Percentiles rank a stretch among this genome's conserved stretches.
phyloP scores from a whole-genome alignment of 2,888 invertebrate genomes.

The Coleophora flavipennella region DNA sequence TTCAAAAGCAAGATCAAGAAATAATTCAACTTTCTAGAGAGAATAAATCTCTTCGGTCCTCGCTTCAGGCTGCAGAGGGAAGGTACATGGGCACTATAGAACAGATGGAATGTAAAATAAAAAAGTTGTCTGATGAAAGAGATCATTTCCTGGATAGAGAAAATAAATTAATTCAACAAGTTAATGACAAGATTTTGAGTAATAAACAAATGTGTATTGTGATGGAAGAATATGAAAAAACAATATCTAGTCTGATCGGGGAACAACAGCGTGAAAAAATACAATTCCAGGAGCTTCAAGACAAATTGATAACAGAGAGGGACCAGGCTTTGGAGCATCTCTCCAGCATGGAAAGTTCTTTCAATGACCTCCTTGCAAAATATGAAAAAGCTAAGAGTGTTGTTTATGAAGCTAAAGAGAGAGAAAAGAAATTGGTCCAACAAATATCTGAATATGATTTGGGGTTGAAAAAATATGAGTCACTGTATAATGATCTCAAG shows the following conservation, averaged over 20 bases:
- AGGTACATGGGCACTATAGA: constrained; percentile 38
- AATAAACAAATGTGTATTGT: constrained; percentile 76
- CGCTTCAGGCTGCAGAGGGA: constrained; percentile 45
- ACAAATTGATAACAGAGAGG: constrained; percentile 64
- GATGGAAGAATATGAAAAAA: constrained; percentile 85
- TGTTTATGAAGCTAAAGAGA: constrained; percentile 63
- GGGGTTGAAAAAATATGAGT: constrained; percentile 81
- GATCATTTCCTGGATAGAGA: constrained; percentile 39
- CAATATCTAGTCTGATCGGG: constrained; percentile 80
- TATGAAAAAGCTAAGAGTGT: constrained; percentile 76
- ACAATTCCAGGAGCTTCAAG: constrained; percentile 53
- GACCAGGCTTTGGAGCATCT: constrained; percentile 74
- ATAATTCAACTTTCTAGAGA: constrained; percentile 47
- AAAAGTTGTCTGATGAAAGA: constrained; percentile 47
- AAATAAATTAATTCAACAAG: constrained; percentile 42
- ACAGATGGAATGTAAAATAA: constrained; percentile 41
- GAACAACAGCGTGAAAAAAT: constrained; percentile 79
- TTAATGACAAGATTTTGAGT: constrained; percentile 46
- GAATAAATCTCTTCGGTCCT: constrained; percentile 47
- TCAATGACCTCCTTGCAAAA: constrained; percentile 74
- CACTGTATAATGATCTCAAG: constrained; percentile 87
- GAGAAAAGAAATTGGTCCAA: constrained; percentile 78
- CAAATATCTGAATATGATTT: constrained; percentile 79
- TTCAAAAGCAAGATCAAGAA: constrained; percentile 59
- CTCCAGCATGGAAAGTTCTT: constrained; percentile 74